These are phyloP conservation scores for Ibidorhyncha struthersii DNA, from an alignment of 2,113 vertebrate species.

Conservation along the genomic window DNA sequence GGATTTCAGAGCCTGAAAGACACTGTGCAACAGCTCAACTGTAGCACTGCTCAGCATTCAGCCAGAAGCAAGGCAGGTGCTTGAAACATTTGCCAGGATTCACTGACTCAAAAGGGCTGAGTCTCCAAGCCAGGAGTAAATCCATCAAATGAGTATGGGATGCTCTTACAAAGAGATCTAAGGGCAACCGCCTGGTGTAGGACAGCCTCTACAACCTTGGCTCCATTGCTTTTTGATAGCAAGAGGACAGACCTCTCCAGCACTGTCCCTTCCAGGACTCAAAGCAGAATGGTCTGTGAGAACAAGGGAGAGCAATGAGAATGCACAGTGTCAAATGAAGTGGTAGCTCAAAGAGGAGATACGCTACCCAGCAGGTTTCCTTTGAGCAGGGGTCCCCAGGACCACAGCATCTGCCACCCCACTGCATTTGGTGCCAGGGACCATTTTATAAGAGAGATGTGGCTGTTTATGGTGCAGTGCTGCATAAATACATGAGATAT, in stretches of 20 bases:
- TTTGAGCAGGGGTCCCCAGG: not conserved
- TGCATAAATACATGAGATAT: not conserved
- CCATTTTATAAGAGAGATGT: not conserved
- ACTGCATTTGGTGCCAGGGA: not conserved
- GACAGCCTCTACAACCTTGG: not conserved
- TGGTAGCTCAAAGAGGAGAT: not conserved
- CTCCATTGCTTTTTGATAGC: not conserved
- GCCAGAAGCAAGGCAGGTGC: constrained; percentile 49
- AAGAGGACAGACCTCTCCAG: not conserved
- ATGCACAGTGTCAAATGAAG: not conserved
- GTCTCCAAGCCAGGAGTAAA: not conserved
- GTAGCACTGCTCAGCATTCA: not conserved
- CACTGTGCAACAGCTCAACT: not conserved
- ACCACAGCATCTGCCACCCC: not conserved
- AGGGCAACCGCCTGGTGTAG: not conserved
- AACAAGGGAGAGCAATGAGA: not conserved
- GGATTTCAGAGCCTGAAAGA: constrained; percentile 2
- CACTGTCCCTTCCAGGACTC: not conserved
- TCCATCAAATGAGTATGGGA: not conserved
- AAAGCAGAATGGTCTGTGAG: not conserved
- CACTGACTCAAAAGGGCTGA: not conserved
- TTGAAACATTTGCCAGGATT: constrained; percentile 3
- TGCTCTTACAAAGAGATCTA: not conserved
- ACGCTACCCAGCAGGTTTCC: not conserved
- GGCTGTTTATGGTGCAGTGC: not conserved